A percentile compares a stretch with the other conserved stretches of the same genome.
Conservation (phyloP, 2,113 vertebrate genomes). For the Ariopsis seemanni region DNA sequence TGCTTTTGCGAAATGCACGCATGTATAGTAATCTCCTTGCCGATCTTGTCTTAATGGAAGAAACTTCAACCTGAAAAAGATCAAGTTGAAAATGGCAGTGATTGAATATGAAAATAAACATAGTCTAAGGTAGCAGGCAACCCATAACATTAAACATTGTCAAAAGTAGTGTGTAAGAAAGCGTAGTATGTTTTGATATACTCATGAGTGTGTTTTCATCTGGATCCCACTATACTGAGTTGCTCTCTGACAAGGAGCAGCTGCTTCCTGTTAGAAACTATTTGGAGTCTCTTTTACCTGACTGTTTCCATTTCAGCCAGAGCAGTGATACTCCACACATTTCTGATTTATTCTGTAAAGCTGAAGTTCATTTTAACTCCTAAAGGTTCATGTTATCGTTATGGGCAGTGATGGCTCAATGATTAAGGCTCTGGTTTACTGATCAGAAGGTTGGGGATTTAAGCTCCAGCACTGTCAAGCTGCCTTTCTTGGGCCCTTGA, state of each 20-base stretch:
- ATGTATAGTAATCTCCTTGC: neutral
- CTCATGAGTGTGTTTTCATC: constrained; percentile 7
- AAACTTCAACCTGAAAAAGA: neutral
- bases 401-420: too few relatives aligned
- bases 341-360: neutral
- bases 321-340: neutral
- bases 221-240: neutral
- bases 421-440: too few relatives aligned
- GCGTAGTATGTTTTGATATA: constrained; percentile 23
- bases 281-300: constrained; percentile 31
- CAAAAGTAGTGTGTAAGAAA: constrained; percentile 15
- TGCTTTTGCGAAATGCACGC: too few relatives aligned
- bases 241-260: constrained; percentile 30
- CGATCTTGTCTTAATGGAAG: neutral
- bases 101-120: constrained; percentile 35
- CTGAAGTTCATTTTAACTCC: neutral
- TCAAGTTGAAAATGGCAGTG: neutral
- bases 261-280: constrained; percentile 37
- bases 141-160: constrained; percentile 8
- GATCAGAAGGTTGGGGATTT: too few relatives aligned
- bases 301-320: neutral
- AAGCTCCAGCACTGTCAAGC: too few relatives aligned
- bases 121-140: neutral
- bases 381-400: neutral
- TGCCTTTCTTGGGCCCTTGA: too few relatives aligned